Conservation (phyloP, 2,888 invertebrate genomes). For the Epirrhoe alternata region DNA sequence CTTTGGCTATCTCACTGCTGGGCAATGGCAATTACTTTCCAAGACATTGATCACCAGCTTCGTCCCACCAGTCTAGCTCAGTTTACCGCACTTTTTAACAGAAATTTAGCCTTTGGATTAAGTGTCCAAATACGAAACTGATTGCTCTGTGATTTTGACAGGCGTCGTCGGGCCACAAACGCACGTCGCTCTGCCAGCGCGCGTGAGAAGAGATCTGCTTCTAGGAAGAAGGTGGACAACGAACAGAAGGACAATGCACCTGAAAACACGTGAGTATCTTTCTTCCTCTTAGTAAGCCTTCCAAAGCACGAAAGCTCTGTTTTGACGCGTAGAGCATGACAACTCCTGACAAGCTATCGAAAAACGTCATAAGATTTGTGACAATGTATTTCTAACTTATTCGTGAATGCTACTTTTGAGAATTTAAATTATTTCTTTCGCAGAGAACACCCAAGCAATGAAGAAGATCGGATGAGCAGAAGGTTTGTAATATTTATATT, state of each 20-base stretch:
- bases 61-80: too few species aligned
- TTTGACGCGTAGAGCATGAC: too few species aligned
- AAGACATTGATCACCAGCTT: too few species aligned
- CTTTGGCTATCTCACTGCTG: too few species aligned
- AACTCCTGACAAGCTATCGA: too few species aligned
- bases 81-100: too few species aligned
- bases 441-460: conserved; percentile 7
- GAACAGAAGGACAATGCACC: conserved; percentile 5
- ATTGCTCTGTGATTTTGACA: neutral
- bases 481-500: neutral
- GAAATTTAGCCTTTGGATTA: neutral
- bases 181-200: conserved; percentile 3
- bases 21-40: too few species aligned
- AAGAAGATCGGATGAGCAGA: conserved; percentile 4
- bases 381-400: too few species aligned
- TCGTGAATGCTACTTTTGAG: neutral
- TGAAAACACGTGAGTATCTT: conserved; percentile 9
- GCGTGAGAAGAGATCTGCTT: neutral
- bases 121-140: neutral
- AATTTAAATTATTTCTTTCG: neutral
- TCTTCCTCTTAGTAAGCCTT: neutral
- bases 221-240: conserved; percentile 5
- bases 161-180: conserved; percentile 15
- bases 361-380: too few species aligned
- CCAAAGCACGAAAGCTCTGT: too few species aligned